Evolutionary conservation across 2,113 vertebrate species (phyloP), one percentile per base, ranked within the genome.

Genomic region (Sprattus sprattus): DNA sequence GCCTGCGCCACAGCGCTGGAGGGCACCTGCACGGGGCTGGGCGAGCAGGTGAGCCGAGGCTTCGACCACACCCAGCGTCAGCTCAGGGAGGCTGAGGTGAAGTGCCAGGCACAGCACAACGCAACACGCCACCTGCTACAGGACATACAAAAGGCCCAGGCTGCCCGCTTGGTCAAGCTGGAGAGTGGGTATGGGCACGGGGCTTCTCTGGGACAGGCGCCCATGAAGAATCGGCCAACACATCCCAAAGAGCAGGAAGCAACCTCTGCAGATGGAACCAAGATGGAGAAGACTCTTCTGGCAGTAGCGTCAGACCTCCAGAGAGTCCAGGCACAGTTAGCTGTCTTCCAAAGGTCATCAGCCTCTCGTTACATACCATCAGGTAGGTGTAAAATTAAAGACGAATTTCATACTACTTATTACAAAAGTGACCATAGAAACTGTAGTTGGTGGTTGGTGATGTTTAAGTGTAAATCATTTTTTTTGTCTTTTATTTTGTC

Each of bases 231-330:
- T 15, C n/a, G 78, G 60, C 57, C 32, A 50, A n/a, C 67, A 32
- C 64, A 32, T 71, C n/a, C 28, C 25, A 83, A 57, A 4, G 81
- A n/a, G 32, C 54, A 47, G 82, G 88, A 91, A 46, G 88, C 75
- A 50, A 88, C 83, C 39, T 84, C 81, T 75, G 83, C 78, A 0
- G 84, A 90, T 64, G 15, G 45, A 49, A 86, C 85, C 32, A 75
- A 86, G 0, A 22, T 93, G 78, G 89, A 93, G 86, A 90, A 46
- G 81, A 87, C 88, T 50, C 84, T 95, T 54, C 88, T 92, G 90
- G 45, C 91, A 67, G 90, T 94, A 80, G 90, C 89, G 54, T 90
- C 89, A 45, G 92, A 93, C 81, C 90, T 94, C 18, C 92, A 91
- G 89, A 88, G 22, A 64, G 86, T 94, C 83, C 90, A 93, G 81